Conservation (phyloP, 2,888 invertebrate genomes). For the Drosophila colorata region DNA sequence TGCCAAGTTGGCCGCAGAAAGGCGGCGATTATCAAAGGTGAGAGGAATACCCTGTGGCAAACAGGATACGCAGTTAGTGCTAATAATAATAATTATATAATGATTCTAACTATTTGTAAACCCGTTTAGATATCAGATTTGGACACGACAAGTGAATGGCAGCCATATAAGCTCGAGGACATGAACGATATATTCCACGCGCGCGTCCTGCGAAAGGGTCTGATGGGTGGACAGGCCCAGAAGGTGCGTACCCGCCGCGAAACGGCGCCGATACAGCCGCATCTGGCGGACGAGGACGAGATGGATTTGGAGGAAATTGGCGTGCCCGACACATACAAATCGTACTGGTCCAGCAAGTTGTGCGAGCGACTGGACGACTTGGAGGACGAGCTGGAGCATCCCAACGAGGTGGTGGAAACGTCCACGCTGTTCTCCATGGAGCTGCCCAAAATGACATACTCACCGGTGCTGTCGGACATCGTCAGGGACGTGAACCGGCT, state of each 20-base stretch:
- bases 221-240: neutral
- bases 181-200: neutral
- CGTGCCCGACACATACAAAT: slow-evolving; percentile 98
- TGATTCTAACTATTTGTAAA: neutral
- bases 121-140: neutral
- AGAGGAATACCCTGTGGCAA: neutral
- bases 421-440: slow-evolving; percentile 98
- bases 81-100: too few relatives aligned
- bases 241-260: neutral
- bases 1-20: neutral
- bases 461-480: slow-evolving; percentile 91
- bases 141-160: neutral
- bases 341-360: slow-evolving; percentile 95
- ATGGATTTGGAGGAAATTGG: slow-evolving; percentile 98
- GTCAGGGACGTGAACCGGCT: slow-evolving; percentile 92
- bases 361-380: slow-evolving; percentile 63
- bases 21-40: neutral
- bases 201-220: neutral
- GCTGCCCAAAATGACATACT: slow-evolving; percentile 96
- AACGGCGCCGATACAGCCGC: neutral
- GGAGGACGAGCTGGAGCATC: slow-evolving; percentile 90
- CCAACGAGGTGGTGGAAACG: slow-evolving; percentile 99
- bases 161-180: neutral
- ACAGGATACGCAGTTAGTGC: too few relatives aligned
- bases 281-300: slow-evolving; percentile 88